phyloP scores from a whole-genome alignment of 2,797 vertebrate species.

The Microctenopoma steveboyesi region DNA sequence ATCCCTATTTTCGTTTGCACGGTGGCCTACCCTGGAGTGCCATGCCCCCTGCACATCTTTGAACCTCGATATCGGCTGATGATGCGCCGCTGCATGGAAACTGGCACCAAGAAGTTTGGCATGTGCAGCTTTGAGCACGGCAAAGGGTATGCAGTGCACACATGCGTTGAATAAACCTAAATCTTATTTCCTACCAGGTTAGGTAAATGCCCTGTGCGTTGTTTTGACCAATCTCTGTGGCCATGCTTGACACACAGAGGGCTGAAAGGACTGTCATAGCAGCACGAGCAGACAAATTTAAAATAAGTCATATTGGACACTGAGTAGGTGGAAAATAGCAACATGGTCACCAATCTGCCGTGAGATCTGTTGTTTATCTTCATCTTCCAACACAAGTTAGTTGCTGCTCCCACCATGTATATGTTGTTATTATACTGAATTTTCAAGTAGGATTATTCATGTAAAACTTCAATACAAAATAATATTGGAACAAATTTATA shows the following conservation, averaged over 20 bases:
- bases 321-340: conserved; percentile 38
- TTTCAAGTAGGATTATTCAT: not conserved
- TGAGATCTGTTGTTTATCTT: conserved; percentile 26
- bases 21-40: conserved; percentile 88
- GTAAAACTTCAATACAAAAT: not conserved
- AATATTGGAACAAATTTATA: not conserved
- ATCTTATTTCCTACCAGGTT: too few species aligned
- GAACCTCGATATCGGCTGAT: conserved; percentile 94
- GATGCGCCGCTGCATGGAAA: conserved; percentile 94
- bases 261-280: conserved; percentile 14
- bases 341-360: conserved; percentile 38
- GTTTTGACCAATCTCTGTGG: conserved; percentile 1
- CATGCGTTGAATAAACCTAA: too few species aligned
- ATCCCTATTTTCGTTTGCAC: conserved; percentile 94
- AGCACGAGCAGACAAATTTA: conserved; percentile 35
- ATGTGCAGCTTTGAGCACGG: conserved; percentile 92
- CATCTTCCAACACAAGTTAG: not conserved
- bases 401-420: not conserved
- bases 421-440: not conserved
- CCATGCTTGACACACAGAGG: conserved; percentile 25
- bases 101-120: conserved; percentile 91
- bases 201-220: not conserved
- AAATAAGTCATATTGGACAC: conserved; percentile 46
- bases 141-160: conserved; percentile 82
- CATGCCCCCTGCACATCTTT: conserved; percentile 92